phyloP scores from a whole-genome alignment of 2,888 invertebrate genomes.

The Drosophila mayaguana region DNA sequence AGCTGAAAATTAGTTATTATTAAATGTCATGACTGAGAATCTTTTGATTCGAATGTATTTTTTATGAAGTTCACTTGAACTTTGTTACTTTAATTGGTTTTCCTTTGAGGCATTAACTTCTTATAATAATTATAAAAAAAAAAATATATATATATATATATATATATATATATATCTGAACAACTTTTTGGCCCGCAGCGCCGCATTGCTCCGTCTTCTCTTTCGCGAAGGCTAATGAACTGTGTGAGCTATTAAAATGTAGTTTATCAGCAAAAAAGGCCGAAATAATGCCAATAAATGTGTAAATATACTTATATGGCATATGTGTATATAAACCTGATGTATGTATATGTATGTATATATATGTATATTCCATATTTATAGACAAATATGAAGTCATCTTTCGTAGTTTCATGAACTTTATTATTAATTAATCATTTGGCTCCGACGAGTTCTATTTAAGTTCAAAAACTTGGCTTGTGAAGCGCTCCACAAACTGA shows the following conservation, averaged over 20 bases:
- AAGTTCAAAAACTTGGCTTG: constrained; percentile 25
- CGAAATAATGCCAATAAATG: not conserved
- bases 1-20: not conserved
- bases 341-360: not conserved
- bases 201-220: not conserved
- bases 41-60: not conserved
- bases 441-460: constrained; percentile 20
- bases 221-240: constrained; percentile 64
- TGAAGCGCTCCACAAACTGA: constrained; percentile 43
- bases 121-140: not conserved
- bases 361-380: not conserved
- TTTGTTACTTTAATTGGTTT: not conserved
- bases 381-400: constrained; percentile 37
- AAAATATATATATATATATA: too few relatives aligned
- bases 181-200: constrained; percentile 8
- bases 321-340: not conserved
- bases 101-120: not conserved
- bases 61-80: not conserved
- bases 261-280: constrained; percentile 46
- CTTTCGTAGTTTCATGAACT: constrained; percentile 19
- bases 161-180: too few relatives aligned
- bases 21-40: not conserved
- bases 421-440: constrained; percentile 48
- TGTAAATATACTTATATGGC: constrained; percentile 1
- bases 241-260: constrained; percentile 52